Evolutionary conservation across 2,113 vertebrate species (phyloP).

Genomic region (Nannospalax galili): DNA sequence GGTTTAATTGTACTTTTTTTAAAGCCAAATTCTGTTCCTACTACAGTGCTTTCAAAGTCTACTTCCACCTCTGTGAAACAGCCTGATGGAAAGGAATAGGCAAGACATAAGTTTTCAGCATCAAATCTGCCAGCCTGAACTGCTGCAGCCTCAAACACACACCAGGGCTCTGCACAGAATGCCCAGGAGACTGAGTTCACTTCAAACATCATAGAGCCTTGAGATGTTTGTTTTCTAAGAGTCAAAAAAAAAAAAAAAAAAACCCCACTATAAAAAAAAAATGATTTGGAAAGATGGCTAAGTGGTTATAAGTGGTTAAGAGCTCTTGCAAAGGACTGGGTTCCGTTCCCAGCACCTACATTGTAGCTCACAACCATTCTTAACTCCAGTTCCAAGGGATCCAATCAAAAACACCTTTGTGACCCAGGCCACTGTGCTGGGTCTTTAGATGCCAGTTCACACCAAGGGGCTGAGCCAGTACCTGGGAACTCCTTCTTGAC

Average conservation of each 20-base stretch:
- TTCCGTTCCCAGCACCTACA: no score
- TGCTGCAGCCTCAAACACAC: fast-evolving
- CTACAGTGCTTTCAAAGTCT: neutral
- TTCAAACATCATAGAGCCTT: neutral
- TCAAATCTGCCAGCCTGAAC: neutral
- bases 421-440: fast-evolving
- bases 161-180: fast-evolving
- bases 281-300: no score
- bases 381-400: no score
- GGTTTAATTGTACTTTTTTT: neutral
- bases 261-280: neutral
- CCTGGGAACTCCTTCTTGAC: no score
- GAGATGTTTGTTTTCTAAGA: neutral
- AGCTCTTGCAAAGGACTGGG: no score
- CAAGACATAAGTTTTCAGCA: neutral
- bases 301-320: no score
- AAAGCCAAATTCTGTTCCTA: neutral
- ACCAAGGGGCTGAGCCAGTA: no score
- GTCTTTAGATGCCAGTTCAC: no score
- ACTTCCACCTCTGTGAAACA: neutral
- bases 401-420: no score
- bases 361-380: no score
- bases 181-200: neutral
- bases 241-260: neutral
- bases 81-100: neutral